These are phyloP conservation scores for Phacellophora camtschatica DNA, from an alignment of 30 jellyfish, hydroid and myxozoan genomes.

Conservation along the genomic window DNA sequence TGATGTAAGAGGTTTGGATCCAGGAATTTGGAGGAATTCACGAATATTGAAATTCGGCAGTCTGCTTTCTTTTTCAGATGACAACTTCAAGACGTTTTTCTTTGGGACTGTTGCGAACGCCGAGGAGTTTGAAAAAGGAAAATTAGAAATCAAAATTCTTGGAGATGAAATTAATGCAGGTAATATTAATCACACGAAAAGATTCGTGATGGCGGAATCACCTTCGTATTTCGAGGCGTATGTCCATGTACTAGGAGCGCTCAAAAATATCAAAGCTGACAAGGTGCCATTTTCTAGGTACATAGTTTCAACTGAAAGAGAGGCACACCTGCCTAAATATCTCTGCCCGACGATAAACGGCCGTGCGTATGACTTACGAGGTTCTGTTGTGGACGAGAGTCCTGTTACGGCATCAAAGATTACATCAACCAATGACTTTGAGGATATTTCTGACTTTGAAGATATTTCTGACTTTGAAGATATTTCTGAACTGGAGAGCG, in stretches of 20 bases:
- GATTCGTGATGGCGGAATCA: conserved; percentile 59
- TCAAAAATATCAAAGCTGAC: conserved; percentile 32
- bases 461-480: too few relatives aligned
- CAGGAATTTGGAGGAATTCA: conserved; percentile 61
- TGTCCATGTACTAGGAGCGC: conserved; percentile 60
- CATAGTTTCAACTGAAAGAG: conserved; percentile 15
- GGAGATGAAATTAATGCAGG: background rate
- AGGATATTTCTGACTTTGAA: too few relatives aligned
- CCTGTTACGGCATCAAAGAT: too few relatives aligned
- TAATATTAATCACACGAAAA: background rate
- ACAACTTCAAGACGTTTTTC: conserved; percentile 31
- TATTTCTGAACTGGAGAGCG: too few relatives aligned
- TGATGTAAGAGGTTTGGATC: background rate
- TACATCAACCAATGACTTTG: conserved; percentile 41
- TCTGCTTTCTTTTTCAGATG: conserved; percentile 58
- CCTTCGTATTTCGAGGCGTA: conserved; percentile 73
- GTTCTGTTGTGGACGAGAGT: too few relatives aligned
- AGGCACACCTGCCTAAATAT: conserved; percentile 29
- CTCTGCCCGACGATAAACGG: background rate
- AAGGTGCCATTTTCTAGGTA: conserved; percentile 32
- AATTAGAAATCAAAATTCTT: conserved; percentile 52
- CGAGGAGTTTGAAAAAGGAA: background rate
- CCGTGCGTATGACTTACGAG: conserved; percentile 1
- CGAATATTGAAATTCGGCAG: conserved; percentile 46
- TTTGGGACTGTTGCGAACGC: conserved; percentile 69